phyloP scores from a whole-genome alignment of 2,888 invertebrate genomes.

The Adelphocoris suturalis region DNA sequence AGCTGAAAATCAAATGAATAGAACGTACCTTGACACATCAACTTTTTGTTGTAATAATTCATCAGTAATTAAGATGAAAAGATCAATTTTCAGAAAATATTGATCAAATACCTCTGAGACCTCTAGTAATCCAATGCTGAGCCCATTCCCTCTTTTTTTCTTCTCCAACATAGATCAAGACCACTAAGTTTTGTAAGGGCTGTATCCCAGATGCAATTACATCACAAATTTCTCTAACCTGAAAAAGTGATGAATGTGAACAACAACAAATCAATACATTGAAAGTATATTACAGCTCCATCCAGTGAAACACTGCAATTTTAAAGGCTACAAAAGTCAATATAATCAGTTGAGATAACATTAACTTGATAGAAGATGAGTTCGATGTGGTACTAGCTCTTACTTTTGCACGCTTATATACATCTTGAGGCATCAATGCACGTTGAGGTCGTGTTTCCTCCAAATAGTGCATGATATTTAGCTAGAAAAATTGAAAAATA shows the following conservation, averaged over 20 bases:
- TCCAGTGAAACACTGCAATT: no score
- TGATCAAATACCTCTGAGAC: constrained; percentile 83
- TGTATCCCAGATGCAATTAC: constrained; percentile 96
- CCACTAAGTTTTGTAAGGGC: constrained; percentile 95
- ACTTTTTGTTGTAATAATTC: no score
- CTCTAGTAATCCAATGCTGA: constrained; percentile 93
- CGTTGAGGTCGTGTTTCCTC: constrained; percentile 94
- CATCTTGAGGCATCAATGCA: constrained; percentile 92
- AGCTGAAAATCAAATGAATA: constrained; percentile 80
- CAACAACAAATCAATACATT: no score
- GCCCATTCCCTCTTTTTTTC: constrained; percentile 96
- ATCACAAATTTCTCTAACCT: constrained; percentile 92
- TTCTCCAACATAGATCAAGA: constrained; percentile 91
- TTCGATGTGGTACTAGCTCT: neutral
- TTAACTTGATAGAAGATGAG: no score
- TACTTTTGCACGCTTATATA: constrained; percentile 92
- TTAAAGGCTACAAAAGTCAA: no score
- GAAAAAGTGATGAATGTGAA: neutral
- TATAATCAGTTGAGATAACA: no score
- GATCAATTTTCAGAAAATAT: neutral
- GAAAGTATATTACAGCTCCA: no score
- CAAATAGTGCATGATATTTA: constrained; percentile 96
- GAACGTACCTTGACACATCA: neutral
- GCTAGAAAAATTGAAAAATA: constrained; percentile 78
- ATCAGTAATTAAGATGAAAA: neutral